Evolutionary conservation across 1,140 invertebrate genomes (phyloP).

Genomic region (Coenobita brevimanus): DNA sequence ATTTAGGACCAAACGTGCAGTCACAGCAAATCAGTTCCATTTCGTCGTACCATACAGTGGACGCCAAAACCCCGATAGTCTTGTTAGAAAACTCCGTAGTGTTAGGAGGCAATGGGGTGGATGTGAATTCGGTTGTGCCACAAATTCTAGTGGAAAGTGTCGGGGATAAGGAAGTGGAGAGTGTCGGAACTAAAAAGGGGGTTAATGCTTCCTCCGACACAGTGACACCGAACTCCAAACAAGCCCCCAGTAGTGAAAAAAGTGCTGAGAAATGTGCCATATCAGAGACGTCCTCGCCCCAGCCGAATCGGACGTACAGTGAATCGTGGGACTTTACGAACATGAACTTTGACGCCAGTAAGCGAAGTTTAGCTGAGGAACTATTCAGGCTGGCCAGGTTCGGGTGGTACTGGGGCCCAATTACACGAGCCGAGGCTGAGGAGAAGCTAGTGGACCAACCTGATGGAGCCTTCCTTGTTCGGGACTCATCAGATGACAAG

Average conservation of each 20-base stretch:
- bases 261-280: constrained; percentile 37
- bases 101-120: not conserved
- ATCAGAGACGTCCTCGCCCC: constrained; percentile 52
- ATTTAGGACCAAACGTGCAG: not conserved
- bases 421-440: constrained; percentile 79
- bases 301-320: constrained; percentile 27
- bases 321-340: constrained; percentile 37
- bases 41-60: constrained; percentile 20
- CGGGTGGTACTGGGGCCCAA: constrained; percentile 82
- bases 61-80: not conserved
- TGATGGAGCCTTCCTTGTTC: constrained; percentile 85
- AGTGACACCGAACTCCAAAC: not conserved
- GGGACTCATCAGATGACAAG: constrained; percentile 83
- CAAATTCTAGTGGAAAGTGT: constrained; percentile 42
- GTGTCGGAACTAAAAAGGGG: no score
- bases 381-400: constrained; percentile 78
- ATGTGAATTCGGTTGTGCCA: not conserved
- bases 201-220: no score
- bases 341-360: constrained; percentile 43
- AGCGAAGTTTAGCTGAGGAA: constrained; percentile 75
- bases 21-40: not conserved
- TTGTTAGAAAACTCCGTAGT: not conserved
- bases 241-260: not conserved
- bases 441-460: constrained; percentile 80
- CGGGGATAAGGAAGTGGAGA: not conserved